Conservation (phyloP, 2,888 invertebrate genomes). For the Macrophya annulata region DNA sequence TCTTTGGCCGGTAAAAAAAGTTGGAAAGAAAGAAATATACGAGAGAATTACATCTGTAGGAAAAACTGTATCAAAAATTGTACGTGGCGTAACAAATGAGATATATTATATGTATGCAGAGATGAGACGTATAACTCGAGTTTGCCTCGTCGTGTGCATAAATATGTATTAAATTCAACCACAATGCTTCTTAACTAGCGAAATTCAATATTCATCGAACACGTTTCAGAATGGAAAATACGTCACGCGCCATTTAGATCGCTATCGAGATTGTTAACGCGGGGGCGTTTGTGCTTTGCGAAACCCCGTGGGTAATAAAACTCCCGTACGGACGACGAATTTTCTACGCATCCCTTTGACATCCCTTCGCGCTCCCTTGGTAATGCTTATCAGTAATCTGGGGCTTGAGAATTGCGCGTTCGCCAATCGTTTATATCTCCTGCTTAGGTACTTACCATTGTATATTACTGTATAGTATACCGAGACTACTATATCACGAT, state of each 20-base stretch:
- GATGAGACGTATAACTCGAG: neutral
- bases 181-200: conserved; percentile 44
- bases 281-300: conserved; percentile 13
- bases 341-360: conserved; percentile 53
- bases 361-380: conserved; percentile 43
- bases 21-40: neutral
- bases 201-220: conserved; percentile 50
- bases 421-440: conserved; percentile 46
- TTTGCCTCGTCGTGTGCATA: neutral
- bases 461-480: conserved; percentile 31
- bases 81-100: conserved; percentile 24
- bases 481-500: conserved; percentile 26
- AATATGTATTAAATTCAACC: conserved; percentile 29
- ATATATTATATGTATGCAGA: neutral
- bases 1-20: neutral
- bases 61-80: neutral
- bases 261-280: conserved; percentile 47
- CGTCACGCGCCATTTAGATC: conserved; percentile 54
- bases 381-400: conserved; percentile 50
- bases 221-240: conserved; percentile 38
- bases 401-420: conserved; percentile 52
- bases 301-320: conserved; percentile 47
- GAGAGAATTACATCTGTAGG: neutral
- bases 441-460: conserved; percentile 41
- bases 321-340: conserved; percentile 52